These are phyloP conservation scores for Mamestra configurata DNA, from an alignment of 1,140 invertebrate genomes.

Conservation along the genomic window DNA sequence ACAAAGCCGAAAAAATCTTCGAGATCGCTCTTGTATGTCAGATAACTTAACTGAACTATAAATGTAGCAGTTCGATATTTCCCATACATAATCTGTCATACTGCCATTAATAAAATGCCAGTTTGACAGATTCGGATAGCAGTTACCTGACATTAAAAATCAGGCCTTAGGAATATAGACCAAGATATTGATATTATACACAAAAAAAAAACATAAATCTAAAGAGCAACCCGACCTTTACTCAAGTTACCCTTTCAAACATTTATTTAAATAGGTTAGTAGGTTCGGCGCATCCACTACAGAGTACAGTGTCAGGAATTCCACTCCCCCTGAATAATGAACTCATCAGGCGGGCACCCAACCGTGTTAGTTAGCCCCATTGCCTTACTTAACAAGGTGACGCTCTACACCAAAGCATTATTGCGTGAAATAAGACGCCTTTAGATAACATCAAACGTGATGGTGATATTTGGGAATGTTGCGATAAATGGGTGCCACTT, in stretches of 20 bases:
- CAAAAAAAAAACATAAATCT: not conserved
- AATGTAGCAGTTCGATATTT: no score
- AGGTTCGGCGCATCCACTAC: slow-evolving; percentile 53
- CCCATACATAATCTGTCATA: no score
- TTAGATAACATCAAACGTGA: slow-evolving; percentile 23
- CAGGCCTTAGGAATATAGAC: no score
- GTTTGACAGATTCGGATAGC: no score
- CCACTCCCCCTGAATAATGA: slow-evolving; percentile 67
- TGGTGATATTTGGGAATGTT: not conserved
- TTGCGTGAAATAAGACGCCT: slow-evolving; percentile 28
- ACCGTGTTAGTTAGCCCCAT: slow-evolving; percentile 63
- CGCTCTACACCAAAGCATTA: slow-evolving; percentile 36
- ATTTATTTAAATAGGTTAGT: slow-evolving; percentile 67
- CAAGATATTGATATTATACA: no score
- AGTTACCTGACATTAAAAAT: no score
- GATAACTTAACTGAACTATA: no score
- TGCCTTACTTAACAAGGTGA: slow-evolving; percentile 66
- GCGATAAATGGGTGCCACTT: not conserved
- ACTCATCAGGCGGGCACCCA: slow-evolving; percentile 62
- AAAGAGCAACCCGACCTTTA: slow-evolving; percentile 59
- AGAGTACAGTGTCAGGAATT: slow-evolving; percentile 38
- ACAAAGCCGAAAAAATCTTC: no score
- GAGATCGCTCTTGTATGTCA: no score
- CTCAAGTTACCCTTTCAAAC: slow-evolving; percentile 49
- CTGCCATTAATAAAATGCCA: no score